Evolutionary conservation across 2,797 vertebrate genomes (phyloP).

Genomic region (Chaunax sp.): DNA sequence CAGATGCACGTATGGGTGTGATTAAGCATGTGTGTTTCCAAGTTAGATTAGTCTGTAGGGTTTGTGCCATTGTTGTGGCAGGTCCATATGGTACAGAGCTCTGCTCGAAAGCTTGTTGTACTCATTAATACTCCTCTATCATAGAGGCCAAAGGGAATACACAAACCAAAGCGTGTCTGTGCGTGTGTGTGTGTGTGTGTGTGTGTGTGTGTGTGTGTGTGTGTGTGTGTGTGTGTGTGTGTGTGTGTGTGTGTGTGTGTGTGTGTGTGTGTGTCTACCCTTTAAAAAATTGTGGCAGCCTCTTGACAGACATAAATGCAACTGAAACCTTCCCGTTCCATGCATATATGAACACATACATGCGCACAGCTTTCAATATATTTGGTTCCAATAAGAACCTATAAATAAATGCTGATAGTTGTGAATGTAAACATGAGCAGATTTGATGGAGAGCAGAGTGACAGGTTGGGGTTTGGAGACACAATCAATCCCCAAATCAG

Average conservation of each 20-base stretch:
- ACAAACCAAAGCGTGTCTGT: conserved; percentile 31
- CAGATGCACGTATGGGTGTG: conserved; percentile 7
- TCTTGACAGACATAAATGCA: conserved; percentile 6
- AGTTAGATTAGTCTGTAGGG: conserved; percentile 58
- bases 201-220: too few relatives aligned
- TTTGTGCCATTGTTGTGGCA: conserved; percentile 59
- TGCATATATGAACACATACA: too few relatives aligned
- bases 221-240: too few relatives aligned
- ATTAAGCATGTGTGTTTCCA: conserved; percentile 12
- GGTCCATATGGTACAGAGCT: conserved; percentile 65
- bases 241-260: too few relatives aligned
- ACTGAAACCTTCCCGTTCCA: background rate
- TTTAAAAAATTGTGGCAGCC: too few relatives aligned
- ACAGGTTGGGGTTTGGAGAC: background rate
- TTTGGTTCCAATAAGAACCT: conserved; percentile 14
- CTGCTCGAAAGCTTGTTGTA: conserved; percentile 53
- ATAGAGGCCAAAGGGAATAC: conserved; percentile 39
- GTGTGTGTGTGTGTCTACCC: too few relatives aligned
- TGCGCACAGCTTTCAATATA: background rate
- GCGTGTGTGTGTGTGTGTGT: background rate
- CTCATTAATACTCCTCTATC: conserved; percentile 65
- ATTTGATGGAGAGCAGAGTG: conserved; percentile 38
- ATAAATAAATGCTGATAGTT: conserved; percentile 32
- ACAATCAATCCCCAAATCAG: conserved; percentile 49
- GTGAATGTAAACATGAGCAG: conserved; percentile 44